These are phyloP conservation scores for Mactromeris polynyma DNA, from an alignment of 2,888 invertebrate genomes.

Conservation along the genomic window DNA sequence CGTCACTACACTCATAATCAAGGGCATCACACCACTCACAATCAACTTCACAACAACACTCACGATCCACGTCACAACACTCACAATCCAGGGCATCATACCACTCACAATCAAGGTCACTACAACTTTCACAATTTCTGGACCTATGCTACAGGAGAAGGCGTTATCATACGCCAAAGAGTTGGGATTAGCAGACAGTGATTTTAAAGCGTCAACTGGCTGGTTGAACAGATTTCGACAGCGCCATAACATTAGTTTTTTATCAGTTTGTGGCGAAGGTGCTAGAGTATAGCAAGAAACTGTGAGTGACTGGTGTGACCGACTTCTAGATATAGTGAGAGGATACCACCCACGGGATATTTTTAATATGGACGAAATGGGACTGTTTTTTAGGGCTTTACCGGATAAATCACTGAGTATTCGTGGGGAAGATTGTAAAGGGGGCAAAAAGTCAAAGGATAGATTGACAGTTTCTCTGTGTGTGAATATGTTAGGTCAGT, in stretches of 20 bases:
- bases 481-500: constrained; percentile 21
- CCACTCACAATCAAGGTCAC: too few species aligned
- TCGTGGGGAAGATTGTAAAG: constrained; percentile 26
- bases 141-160: constrained; percentile 31
- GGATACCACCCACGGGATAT: constrained; percentile 36
- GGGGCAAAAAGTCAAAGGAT: constrained; percentile 27
- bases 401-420: constrained; percentile 48
- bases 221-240: constrained; percentile 68
- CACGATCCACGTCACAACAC: too few species aligned
- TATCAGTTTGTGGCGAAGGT: constrained; percentile 46
- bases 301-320: constrained; percentile 23
- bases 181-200: neutral
- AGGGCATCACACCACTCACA: too few species aligned
- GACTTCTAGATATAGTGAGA: constrained; percentile 23
- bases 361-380: constrained; percentile 55
- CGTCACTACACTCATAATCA: too few species aligned
- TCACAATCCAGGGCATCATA: too few species aligned
- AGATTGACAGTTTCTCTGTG: constrained; percentile 20
- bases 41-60: too few species aligned
- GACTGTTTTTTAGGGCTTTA: constrained; percentile 45
- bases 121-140: too few species aligned
- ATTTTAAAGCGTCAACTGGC: constrained; percentile 73
- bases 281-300: constrained; percentile 21
- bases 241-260: constrained; percentile 63
- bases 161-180: neutral